Percentiles rank a stretch among this genome's conserved stretches.
Conservation (phyloP, 2,797 vertebrate genomes). For the Adelosebastes latens region DNA sequence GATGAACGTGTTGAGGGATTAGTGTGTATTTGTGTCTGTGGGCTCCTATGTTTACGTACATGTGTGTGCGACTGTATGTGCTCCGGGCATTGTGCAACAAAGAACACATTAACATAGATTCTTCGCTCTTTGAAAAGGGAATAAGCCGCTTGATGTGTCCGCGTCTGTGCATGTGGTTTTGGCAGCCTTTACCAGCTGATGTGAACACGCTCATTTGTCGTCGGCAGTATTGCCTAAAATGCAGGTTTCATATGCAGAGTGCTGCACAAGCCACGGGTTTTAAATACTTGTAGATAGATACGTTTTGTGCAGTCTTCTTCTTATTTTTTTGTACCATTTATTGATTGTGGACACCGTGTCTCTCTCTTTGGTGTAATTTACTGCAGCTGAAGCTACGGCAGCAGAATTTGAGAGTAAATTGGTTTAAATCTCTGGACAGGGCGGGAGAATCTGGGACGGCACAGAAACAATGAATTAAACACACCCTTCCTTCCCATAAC, state of each 20-base stretch:
- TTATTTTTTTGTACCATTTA: background rate
- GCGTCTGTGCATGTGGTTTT: background rate
- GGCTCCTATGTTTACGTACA: background rate
- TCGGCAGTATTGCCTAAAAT: background rate
- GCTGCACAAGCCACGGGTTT: background rate
- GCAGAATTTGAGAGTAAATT: background rate
- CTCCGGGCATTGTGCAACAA: background rate
- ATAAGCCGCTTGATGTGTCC: conserved; percentile 1
- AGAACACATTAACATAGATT: conserved; percentile 38
- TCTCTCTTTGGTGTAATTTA: background rate
- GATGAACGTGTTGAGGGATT: background rate
- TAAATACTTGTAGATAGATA: background rate
- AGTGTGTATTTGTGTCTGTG: background rate
- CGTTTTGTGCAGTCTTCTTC: background rate
- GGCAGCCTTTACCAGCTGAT: background rate
- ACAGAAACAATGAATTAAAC: conserved; percentile 57
- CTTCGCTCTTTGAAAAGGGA: background rate
- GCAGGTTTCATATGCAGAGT: background rate
- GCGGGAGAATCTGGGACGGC: conserved; percentile 28
- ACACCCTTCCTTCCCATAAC: conserved; percentile 37
- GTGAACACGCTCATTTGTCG: background rate
- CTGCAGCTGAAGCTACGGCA: background rate
- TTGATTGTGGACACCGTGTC: background rate
- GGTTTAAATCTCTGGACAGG: conserved; percentile 24
- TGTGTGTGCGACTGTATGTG: background rate